Evolutionary conservation across 2,797 vertebrate genomes (phyloP).

Genomic region (Poliocrania exsul): DNA sequence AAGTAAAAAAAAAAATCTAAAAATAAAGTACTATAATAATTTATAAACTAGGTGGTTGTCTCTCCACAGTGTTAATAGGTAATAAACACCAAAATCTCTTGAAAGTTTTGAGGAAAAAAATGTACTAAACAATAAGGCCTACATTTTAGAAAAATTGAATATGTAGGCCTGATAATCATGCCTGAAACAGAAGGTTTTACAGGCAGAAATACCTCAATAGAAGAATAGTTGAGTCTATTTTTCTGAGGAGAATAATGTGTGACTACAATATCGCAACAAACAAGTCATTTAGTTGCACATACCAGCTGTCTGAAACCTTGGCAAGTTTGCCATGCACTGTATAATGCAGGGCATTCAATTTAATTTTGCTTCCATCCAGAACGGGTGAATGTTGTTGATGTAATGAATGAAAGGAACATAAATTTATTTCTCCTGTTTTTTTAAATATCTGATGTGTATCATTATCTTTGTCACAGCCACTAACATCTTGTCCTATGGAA

Average conservation of each 20-base stretch:
- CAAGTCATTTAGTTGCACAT: not conserved
- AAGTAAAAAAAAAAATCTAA: not conserved
- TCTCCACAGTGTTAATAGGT: not conserved
- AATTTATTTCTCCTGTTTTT: not conserved
- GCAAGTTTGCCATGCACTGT: not conserved
- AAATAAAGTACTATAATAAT: not conserved
- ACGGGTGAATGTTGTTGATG: not conserved
- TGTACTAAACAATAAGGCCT: not conserved
- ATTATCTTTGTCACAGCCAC: not conserved
- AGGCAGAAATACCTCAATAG: not conserved
- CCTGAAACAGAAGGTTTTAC: not conserved
- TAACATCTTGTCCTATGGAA: not conserved
- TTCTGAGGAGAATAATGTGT: not conserved
- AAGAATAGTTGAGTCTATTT: not conserved
- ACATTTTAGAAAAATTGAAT: not conserved
- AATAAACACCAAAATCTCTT: not conserved
- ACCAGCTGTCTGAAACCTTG: not conserved
- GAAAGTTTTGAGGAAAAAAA: not conserved
- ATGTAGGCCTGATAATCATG: not conserved
- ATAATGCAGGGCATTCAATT: not conserved
- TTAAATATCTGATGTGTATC: not conserved
- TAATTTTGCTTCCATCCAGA: not conserved
- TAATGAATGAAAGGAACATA: not conserved
- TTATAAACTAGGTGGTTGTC: not conserved
- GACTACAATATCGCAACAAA: not conserved